These are phyloP conservation scores for Fragum fragum DNA, from an alignment of 2,888 invertebrate genomes.

Conservation along the genomic window DNA sequence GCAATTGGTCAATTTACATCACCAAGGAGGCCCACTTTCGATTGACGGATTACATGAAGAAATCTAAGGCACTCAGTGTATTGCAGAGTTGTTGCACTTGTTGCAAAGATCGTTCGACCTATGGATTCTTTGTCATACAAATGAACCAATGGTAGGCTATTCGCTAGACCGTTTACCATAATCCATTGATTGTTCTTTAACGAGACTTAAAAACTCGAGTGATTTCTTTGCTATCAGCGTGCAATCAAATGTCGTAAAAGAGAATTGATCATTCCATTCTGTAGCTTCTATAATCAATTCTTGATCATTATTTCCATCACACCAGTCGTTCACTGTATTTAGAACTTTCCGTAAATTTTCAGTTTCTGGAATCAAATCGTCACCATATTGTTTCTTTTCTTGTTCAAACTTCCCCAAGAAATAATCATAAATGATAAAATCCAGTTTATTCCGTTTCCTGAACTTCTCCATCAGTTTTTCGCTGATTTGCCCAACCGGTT, in stretches of 20 bases:
- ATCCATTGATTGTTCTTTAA: background rate
- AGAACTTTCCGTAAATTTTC: background rate
- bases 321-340: background rate
- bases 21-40: too few relatives aligned
- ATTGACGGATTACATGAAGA: too few relatives aligned
- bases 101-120: too few relatives aligned
- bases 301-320: background rate
- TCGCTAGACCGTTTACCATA: background rate
- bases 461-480: slow-evolving; percentile 1
- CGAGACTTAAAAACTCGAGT: slow-evolving; percentile 12
- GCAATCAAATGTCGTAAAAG: slow-evolving; percentile 25
- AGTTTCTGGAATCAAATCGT: background rate
- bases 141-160: too few relatives aligned
- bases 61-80: too few relatives aligned
- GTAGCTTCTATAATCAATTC: background rate
- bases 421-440: slow-evolving; percentile 18
- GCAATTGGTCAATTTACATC: too few relatives aligned
- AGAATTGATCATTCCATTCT: slow-evolving; percentile 27
- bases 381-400: background rate
- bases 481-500: background rate
- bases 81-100: too few relatives aligned
- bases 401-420: slow-evolving; percentile 1
- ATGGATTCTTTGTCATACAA: too few relatives aligned
- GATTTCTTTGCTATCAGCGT: slow-evolving; percentile 27
- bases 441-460: slow-evolving; percentile 10